phyloP scores from a whole-genome alignment of 2,113 vertebrate species.

The Austrofundulus limnaeus region DNA sequence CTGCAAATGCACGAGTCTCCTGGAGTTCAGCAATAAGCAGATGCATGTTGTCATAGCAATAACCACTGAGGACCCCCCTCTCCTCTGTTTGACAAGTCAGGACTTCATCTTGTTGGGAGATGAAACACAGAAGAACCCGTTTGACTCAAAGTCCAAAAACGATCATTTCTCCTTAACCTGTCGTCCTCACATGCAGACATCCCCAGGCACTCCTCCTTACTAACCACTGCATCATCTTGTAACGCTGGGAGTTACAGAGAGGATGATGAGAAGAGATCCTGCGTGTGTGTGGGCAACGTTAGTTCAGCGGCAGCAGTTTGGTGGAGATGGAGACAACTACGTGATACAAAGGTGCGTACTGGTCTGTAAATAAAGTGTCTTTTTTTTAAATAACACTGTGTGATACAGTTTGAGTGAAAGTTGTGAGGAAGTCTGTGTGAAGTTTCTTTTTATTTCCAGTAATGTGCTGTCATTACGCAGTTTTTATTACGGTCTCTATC shows the following conservation, averaged over 20 bases:
- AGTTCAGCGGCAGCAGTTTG: slow-evolving; percentile 30
- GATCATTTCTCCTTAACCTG: slow-evolving; percentile 53
- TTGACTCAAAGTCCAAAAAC: background rate
- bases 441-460: slow-evolving; percentile 43
- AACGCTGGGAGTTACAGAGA: slow-evolving; percentile 30
- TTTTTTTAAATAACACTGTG: background rate
- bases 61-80: slow-evolving; percentile 7
- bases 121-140: background rate
- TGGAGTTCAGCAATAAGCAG: slow-evolving; percentile 31
- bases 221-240: slow-evolving; percentile 18
- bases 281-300: slow-evolving; percentile 47
- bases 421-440: background rate
- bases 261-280: slow-evolving; percentile 32
- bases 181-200: slow-evolving; percentile 69
- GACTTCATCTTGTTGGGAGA: fast-evolving
- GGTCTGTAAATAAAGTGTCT: background rate
- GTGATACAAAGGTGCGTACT: slow-evolving; percentile 31
- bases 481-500: no score
- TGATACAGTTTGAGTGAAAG: background rate
- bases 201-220: slow-evolving; percentile 37
- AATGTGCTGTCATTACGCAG: background rate
- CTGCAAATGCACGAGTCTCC: slow-evolving; percentile 51
- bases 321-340: slow-evolving; percentile 28
- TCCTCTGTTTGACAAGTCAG: background rate
- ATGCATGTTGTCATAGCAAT: slow-evolving; percentile 69